Evolutionary conservation across 2,113 vertebrate genomes (phyloP), one percentile per base, ranked within the genome.

Genomic region (Ciconia boyciana): DNA sequence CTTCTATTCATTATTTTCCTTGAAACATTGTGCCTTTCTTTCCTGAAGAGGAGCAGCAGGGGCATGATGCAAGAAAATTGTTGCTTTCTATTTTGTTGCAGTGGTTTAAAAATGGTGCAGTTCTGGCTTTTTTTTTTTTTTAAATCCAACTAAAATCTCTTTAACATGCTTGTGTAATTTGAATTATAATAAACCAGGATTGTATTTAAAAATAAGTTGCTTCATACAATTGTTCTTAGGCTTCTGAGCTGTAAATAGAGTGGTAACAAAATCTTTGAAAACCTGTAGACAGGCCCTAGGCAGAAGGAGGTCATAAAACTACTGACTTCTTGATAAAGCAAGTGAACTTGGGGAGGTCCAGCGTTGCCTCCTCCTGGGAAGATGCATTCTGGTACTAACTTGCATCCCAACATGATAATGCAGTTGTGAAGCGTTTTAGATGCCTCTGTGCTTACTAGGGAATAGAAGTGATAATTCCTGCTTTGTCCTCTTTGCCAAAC

Each of bases 131-230:
- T 39, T 39, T 39, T 39, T 39, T 39, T 39, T 39, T 39, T 39
- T 39, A 39, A 39, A 39, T 41, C 11, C 20, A 82, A 8, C n/a
- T 84, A 9, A 78, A 79, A 74, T 44, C 17, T 84, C 61, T 80
- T 65, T 34, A 64, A 46, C 3, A 0, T 72, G 72, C 71, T 90
- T 71, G 26, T 93, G 49, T 36, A 58, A 81, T 31, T 83, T 69
- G 69, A 74, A 25, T 83, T n/a, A 7, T 25, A 96, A 94, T 89
- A 94, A 97, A 93, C 10, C 12, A 46, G 8, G 36, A 78, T 77
- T 95, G 92, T 91, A n/a, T 52, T 90, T 86, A 65, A 88, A 83
- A 74, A 34, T 22, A 28, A 34, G 6, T 36, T 1, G 13, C 70
- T 92, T 80, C 13, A 7, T 41, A 6, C 9, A 11, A 1, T 80